Conservation (phyloP, 2,888 invertebrate species). For the Diadegma fenestrale region DNA sequence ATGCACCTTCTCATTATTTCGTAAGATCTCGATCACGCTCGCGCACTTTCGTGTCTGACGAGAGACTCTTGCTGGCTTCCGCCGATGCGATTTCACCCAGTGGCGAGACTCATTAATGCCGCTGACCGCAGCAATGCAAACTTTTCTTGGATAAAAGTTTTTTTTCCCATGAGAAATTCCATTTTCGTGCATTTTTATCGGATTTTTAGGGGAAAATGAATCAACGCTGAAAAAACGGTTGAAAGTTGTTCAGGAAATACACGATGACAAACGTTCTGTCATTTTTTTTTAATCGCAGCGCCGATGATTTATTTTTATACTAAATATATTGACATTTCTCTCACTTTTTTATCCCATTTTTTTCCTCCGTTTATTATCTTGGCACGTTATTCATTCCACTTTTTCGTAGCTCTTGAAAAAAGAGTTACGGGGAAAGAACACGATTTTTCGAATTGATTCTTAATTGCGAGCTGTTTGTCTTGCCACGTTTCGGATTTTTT, state of each 20-base stretch:
- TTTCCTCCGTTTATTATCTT: background rate
- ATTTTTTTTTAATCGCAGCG: background rate
- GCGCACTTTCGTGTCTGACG: slow-evolving; percentile 45
- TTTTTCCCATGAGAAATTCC: too few relatives aligned
- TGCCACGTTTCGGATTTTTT: background rate
- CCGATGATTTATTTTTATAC: background rate
- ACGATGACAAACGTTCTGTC: background rate
- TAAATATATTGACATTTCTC: slow-evolving; percentile 12
- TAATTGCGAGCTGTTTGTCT: background rate
- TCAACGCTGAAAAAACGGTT: background rate
- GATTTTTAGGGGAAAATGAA: too few relatives aligned
- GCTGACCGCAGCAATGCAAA: slow-evolving; percentile 19
- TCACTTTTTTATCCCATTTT: background rate
- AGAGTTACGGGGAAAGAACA: background rate
- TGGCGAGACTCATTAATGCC: slow-evolving; percentile 24
- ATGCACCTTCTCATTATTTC: slow-evolving; percentile 22
- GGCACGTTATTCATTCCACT: background rate
- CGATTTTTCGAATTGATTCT: background rate
- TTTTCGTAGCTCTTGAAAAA: background rate
- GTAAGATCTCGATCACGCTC: slow-evolving; percentile 56
- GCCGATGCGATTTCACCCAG: slow-evolving; percentile 53
- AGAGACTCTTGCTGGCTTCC: slow-evolving; percentile 49
- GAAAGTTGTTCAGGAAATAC: background rate
- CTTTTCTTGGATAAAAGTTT: background rate
- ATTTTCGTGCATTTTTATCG: too few relatives aligned